These are phyloP conservation scores for Amphiduros pacificus DNA, from an alignment of 2,888 invertebrate species.

Conservation along the genomic window DNA sequence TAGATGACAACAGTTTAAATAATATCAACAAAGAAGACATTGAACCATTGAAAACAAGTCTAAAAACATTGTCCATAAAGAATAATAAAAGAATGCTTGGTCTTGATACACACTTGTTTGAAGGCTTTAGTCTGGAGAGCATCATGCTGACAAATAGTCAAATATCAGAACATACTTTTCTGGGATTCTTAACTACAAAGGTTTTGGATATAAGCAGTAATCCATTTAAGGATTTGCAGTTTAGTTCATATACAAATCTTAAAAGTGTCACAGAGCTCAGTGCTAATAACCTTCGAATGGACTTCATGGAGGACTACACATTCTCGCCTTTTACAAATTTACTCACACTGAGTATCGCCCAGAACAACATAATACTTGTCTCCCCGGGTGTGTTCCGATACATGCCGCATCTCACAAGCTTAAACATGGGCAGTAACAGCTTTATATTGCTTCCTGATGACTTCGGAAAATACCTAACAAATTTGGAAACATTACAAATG, in stretches of 20 bases:
- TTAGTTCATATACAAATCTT: constrained; percentile 7
- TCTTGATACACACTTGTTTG: constrained; percentile 14
- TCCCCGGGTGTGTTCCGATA: constrained; percentile 11
- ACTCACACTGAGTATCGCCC: constrained; percentile 14
- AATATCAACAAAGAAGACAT: constrained; percentile 4
- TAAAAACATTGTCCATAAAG: constrained; percentile 12
- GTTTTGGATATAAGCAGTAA: constrained; percentile 23
- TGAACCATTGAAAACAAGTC: constrained; percentile 6
- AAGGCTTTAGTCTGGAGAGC: constrained; percentile 10
- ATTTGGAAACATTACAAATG: constrained; percentile 14
- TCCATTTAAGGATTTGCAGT: constrained; percentile 5
- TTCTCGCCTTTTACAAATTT: constrained; percentile 8
- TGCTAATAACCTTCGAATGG: constrained; percentile 1
- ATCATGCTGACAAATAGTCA: constrained; percentile 5
- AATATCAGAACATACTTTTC: constrained; percentile 16
- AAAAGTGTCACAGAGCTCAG: background rate
- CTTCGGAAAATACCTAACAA: constrained; percentile 1
- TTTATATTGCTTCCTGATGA: constrained; percentile 18
- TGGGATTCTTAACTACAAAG: constrained; percentile 7
- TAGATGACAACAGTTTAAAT: constrained; percentile 16
- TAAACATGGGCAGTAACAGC: constrained; percentile 19
- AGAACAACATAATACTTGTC: constrained; percentile 12
- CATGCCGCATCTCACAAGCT: constrained; percentile 8
- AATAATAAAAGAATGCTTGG: constrained; percentile 16
- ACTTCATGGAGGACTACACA: constrained; percentile 5